Conservation (phyloP, 2,797 vertebrate species). For the Hypotaenidia okinawae region DNA sequence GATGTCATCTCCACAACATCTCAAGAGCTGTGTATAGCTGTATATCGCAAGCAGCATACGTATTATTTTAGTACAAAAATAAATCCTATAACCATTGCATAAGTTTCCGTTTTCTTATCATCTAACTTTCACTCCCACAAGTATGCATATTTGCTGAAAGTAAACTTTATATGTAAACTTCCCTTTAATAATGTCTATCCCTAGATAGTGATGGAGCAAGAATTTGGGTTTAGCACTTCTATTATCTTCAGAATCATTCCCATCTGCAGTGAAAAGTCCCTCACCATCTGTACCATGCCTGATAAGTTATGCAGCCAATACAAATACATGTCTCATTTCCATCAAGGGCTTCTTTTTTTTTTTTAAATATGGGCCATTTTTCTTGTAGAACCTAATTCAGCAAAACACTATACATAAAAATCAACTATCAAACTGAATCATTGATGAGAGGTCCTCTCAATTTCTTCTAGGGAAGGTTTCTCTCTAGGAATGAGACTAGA, state of each 20-base stretch:
- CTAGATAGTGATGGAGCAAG: slow-evolving; percentile 9
- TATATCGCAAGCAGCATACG: neutral
- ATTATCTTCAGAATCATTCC: slow-evolving; percentile 59
- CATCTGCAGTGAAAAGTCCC: slow-evolving; percentile 59
- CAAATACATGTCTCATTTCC: slow-evolving; percentile 15
- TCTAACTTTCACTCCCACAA: slow-evolving; percentile 18
- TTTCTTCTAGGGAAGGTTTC: neutral
- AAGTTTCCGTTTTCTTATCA: neutral
- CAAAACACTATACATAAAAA: neutral
- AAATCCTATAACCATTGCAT: neutral
- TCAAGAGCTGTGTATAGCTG: neutral
- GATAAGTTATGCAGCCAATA: slow-evolving; percentile 38
- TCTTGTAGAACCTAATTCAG: neutral
- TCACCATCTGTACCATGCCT: slow-evolving; percentile 52
- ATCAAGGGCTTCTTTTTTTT: neutral
- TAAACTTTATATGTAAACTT: slow-evolving; percentile 48
- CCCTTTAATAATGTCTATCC: slow-evolving; percentile 19
- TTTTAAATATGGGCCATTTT: neutral
- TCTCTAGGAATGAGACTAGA: neutral
- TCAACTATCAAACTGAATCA: neutral
- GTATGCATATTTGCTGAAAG: slow-evolving; percentile 20
- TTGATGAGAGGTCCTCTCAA: neutral
- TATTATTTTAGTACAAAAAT: neutral
- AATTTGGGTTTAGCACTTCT: slow-evolving; percentile 55
- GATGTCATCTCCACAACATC: neutral